A percentile compares a stretch with the other conserved stretches of the same genome.
Conservation (phyloP, 2,113 vertebrate species). For the Heterotis niloticus region DNA sequence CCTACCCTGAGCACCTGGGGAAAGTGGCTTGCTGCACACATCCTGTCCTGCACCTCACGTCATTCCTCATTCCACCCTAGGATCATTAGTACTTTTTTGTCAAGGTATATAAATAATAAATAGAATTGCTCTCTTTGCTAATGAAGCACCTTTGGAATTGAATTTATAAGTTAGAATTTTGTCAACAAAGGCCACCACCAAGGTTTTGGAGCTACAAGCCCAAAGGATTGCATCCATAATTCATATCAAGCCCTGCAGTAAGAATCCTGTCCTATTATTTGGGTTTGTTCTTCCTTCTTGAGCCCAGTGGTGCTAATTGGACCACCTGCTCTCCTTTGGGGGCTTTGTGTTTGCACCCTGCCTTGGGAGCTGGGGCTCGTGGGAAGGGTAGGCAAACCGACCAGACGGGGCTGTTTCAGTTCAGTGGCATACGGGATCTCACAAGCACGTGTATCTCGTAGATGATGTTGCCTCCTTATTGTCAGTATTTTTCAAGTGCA, state of each 20-base stretch:
- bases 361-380: background rate
- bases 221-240: constrained; percentile 15
- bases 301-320: constrained; percentile 1
- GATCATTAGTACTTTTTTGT: background rate
- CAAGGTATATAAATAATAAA: background rate
- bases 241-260: constrained; percentile 4
- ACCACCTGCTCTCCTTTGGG: constrained; percentile 15
- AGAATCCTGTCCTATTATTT: constrained; percentile 11
- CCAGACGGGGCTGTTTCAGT: background rate
- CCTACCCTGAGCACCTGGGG: background rate
- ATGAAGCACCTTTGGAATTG: background rate
- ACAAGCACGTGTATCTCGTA: too few relatives aligned
- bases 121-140: background rate
- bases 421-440: background rate
- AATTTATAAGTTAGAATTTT: background rate
- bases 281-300: background rate
- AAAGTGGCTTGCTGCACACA: background rate
- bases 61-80: too few relatives aligned
- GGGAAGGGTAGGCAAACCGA: background rate
- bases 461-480: background rate
- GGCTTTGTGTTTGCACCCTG: background rate
- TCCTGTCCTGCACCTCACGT: too few relatives aligned
- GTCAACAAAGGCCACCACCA: background rate
- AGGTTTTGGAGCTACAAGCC: background rate
- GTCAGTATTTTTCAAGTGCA: background rate